Conservation (phyloP, 2,888 invertebrate species). For the Melanargia galathea region DNA sequence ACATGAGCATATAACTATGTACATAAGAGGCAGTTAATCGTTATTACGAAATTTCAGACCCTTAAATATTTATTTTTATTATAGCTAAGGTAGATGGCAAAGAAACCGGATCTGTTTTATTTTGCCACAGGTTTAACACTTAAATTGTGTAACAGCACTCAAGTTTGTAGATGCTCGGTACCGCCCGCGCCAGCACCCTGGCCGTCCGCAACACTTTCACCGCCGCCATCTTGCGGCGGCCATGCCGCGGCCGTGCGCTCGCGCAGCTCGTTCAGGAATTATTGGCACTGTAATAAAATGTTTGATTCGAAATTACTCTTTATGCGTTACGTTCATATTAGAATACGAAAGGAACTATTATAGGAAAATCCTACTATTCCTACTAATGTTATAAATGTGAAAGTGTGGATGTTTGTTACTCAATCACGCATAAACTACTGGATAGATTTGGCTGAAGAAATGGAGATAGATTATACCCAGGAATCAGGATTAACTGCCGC, state of each 20-base stretch:
- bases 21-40: too few species aligned
- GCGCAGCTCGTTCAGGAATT: conserved; percentile 63
- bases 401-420: too few species aligned
- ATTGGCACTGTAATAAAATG: conserved; percentile 61
- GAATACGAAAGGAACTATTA: too few species aligned
- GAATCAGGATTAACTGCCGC: too few species aligned
- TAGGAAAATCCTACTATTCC: too few species aligned
- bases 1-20: too few species aligned
- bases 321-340: conserved; percentile 51
- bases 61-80: not conserved
- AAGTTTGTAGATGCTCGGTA: conserved; percentile 30
- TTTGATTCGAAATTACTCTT: too few species aligned
- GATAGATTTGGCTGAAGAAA: too few species aligned
- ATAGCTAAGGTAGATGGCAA: not conserved
- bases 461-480: too few species aligned
- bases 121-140: conserved; percentile 9
- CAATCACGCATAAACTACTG: too few species aligned
- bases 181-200: conserved; percentile 51
- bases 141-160: conserved; percentile 15
- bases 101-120: conserved; percentile 6
- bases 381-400: too few species aligned
- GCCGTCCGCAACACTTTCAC: conserved; percentile 77
- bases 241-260: conserved; percentile 59
- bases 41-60: too few species aligned
- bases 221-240: conserved; percentile 73